Evolutionary conservation across 2,113 vertebrate genomes (phyloP), one percentile per base, ranked within the genome.

Genomic region (Colaptes auratus): DNA sequence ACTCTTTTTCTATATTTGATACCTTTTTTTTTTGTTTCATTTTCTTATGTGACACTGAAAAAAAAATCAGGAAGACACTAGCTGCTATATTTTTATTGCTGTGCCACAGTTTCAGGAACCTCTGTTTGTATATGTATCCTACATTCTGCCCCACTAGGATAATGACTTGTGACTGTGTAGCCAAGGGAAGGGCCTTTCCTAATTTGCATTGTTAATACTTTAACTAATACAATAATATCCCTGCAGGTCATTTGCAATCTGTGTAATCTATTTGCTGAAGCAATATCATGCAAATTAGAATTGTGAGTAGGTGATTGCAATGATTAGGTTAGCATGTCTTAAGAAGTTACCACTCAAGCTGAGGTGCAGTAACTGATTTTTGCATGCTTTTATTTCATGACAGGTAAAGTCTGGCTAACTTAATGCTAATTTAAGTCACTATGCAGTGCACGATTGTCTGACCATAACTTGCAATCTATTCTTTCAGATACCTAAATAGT

Each of bases 151-250:
- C 50, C 50, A 52, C 10, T 52, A 52, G 67, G 94, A 90, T 92
- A 95, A 86, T 87, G 59, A 67, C 83, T 95, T 94, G 61, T 94
- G 69, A 90, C 33, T 95, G 9, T 82, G 67, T 73, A 92, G 89
- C 67, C 65, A 82, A 76, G n/a, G n/a, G n/a, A n/a, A n/a, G 53
- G 58, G 89, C 75, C 46, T 80, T 81, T 90, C 91, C 93, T 90
- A 89, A 94, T 96, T 94, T 95, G 52, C 89, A 88, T 95, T 94
- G 92, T 96, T 96, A 96, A 87, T 82, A 81, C 91, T 90, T 93
- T 93, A 90, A 81, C 67, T 86, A 86, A 92, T 94, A 81, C 69
- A 83, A 33, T 91, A 52, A 94, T 93, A 95, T 90, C 55, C 74
- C 82, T 77, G 74, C 76, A 93, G 87, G 75, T 89, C 74, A 79